Conservation (phyloP, 2,888 invertebrate genomes). For the Colostygia pectinataria region DNA sequence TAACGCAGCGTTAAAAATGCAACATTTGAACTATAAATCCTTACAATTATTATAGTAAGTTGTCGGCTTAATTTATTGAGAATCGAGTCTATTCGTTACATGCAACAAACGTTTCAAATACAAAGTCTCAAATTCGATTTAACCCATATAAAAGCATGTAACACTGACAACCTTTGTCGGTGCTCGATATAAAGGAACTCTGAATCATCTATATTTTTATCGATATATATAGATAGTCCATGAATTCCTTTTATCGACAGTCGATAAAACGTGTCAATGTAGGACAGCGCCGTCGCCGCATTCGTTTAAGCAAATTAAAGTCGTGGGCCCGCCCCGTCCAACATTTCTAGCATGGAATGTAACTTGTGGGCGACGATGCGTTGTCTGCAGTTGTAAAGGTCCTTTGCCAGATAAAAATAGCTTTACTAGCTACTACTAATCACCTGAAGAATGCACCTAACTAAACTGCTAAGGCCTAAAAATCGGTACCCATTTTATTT, state of each 20-base stretch:
- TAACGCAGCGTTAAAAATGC: slow-evolving; percentile 18
- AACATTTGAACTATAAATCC: slow-evolving; percentile 19
- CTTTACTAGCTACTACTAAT: neutral
- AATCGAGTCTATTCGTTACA: slow-evolving; percentile 6
- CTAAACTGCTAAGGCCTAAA: too few relatives aligned
- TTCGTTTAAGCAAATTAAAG: slow-evolving; percentile 33
- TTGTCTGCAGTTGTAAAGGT: slow-evolving; percentile 1
- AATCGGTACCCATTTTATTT: too few relatives aligned
- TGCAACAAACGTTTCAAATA: slow-evolving; percentile 17
- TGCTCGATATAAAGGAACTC: slow-evolving; percentile 11
- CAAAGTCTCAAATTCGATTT: slow-evolving; percentile 28
- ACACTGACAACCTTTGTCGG: slow-evolving; percentile 22
- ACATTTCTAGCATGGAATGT: slow-evolving; percentile 38
- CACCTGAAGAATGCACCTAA: neutral
- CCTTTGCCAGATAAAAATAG: slow-evolving; percentile 18
- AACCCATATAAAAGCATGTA: slow-evolving; percentile 43
- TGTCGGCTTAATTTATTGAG: neutral
- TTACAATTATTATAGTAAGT: slow-evolving; percentile 11
- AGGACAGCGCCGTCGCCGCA: slow-evolving; percentile 32
- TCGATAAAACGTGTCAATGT: slow-evolving; percentile 22
- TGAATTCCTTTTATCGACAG: slow-evolving; percentile 15
- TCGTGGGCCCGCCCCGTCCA: slow-evolving; percentile 22
- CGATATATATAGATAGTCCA: slow-evolving; percentile 21
- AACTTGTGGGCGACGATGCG: slow-evolving; percentile 27
- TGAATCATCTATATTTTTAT: slow-evolving; percentile 4